These are phyloP conservation scores for Cheilosia soror DNA, from an alignment of 2,888 invertebrate genomes.

Conservation along the genomic window DNA sequence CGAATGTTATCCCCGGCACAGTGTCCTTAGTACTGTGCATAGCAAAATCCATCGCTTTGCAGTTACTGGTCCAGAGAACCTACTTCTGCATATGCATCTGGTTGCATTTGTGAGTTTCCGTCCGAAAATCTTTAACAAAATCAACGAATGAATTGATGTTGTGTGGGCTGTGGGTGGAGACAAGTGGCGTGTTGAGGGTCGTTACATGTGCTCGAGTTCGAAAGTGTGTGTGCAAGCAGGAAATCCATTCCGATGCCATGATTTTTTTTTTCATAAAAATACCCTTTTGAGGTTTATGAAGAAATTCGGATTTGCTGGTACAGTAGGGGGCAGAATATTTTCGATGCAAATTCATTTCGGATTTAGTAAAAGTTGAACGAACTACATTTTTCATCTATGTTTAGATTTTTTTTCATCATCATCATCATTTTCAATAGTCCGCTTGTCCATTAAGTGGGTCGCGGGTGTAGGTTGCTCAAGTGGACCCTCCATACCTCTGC, in stretches of 20 bases:
- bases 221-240: background rate
- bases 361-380: too few relatives aligned
- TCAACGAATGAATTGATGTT: conserved; percentile 35
- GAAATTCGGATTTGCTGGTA: background rate
- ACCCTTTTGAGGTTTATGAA: background rate
- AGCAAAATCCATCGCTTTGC: conserved; percentile 14
- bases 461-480: too few relatives aligned
- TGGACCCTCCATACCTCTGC: too few relatives aligned
- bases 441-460: too few relatives aligned
- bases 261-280: background rate
- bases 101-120: conserved; percentile 47
- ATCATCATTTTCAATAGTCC: too few relatives aligned
- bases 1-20: conserved; percentile 14
- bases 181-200: background rate
- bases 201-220: background rate
- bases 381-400: too few relatives aligned
- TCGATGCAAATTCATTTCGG: background rate
- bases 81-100: conserved; percentile 17
- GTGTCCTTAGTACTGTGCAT: conserved; percentile 6
- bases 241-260: background rate
- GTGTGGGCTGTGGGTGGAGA: conserved; percentile 5
- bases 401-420: too few relatives aligned
- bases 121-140: conserved; percentile 43
- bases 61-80: background rate
- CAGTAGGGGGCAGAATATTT: conserved; percentile 5